These are phyloP conservation scores for Erythrolamprus reginae DNA, from an alignment of 2,113 vertebrate genomes.

Conservation along the genomic window DNA sequence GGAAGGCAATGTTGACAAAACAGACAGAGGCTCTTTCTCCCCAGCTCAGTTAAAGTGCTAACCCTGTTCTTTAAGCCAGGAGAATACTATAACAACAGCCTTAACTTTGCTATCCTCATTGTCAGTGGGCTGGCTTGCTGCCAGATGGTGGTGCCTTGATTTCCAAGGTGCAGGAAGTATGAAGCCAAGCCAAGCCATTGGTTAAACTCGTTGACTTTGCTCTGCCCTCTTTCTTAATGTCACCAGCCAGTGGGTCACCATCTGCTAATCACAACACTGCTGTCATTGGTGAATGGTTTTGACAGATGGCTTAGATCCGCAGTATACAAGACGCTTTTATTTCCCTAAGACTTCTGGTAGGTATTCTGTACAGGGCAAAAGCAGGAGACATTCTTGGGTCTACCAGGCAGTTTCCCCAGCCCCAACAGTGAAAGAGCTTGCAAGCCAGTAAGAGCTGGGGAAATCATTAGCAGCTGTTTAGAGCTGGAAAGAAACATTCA, in stretches of 20 bases:
- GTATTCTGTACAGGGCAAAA: background rate
- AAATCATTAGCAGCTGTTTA: no score
- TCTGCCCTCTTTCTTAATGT: background rate
- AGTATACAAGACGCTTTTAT: background rate
- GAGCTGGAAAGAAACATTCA: no score
- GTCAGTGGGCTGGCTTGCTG: background rate
- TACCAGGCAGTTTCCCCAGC: background rate
- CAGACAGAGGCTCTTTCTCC: background rate
- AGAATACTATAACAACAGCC: background rate
- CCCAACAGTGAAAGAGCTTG: no score
- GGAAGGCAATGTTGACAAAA: conserved; percentile 4
- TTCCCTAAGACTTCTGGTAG: background rate
- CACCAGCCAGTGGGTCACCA: background rate
- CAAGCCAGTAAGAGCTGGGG: no score
- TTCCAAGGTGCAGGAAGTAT: background rate
- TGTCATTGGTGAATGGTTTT: background rate
- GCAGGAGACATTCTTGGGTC: background rate
- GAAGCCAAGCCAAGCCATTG: background rate
- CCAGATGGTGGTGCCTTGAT: background rate
- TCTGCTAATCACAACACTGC: background rate
- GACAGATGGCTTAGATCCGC: background rate
- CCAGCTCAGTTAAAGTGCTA: background rate
- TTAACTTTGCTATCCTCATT: background rate
- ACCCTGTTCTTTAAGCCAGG: background rate
- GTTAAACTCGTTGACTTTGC: background rate